A percentile compares a stretch with the other conserved stretches of the same genome.
Evolutionary conservation across 2,888 invertebrate species (phyloP).

Genomic region (Willowsia nigromaculata): DNA sequence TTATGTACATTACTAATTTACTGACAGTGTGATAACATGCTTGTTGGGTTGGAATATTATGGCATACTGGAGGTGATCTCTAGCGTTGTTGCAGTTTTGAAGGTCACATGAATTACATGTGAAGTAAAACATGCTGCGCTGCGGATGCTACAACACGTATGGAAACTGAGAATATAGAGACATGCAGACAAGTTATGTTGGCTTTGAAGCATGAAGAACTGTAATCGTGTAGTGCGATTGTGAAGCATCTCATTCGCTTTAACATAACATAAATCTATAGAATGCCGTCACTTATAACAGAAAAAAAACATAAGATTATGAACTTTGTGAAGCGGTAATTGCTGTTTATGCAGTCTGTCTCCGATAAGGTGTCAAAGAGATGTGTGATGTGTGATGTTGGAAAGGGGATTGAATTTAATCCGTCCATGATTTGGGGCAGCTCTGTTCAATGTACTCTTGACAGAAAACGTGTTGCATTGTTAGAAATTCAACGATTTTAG

Average conservation of each 20-base stretch:
- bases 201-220: no score
- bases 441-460: conserved; percentile 29
- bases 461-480: conserved; percentile 7
- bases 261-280: no score
- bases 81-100: not conserved
- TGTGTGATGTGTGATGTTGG: no score
- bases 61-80: not conserved
- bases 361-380: no score
- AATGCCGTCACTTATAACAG: no score
- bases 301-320: no score
- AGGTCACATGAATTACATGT: not conserved
- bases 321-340: no score
- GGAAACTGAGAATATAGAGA: not conserved
- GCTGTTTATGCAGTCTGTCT: no score
- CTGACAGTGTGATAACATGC: not conserved
- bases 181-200: not conserved
- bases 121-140: not conserved
- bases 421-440: not conserved
- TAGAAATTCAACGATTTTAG: conserved; percentile 8
- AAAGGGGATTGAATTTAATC: not conserved
- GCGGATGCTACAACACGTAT: not conserved
- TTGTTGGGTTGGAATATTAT: not conserved
- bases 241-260: no score
- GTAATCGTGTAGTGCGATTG: no score
- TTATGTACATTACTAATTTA: not conserved